Percentiles rank a stretch among this genome's conserved stretches.
These are phyloP conservation scores for Myzus persicae DNA, from an alignment of 1,140 invertebrate genomes.

Conservation along the genomic window DNA sequence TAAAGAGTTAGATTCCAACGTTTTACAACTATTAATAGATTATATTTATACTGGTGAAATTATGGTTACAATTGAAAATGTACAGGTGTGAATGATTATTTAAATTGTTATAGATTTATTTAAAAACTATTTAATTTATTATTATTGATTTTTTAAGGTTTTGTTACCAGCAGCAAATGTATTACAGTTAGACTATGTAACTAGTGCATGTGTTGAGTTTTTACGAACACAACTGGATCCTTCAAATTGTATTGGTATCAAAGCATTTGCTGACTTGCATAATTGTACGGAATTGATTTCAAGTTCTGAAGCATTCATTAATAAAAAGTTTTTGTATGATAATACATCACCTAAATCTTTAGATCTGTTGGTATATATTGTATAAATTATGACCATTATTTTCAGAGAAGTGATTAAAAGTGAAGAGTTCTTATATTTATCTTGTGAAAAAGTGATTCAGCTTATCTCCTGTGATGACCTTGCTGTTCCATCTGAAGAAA, in stretches of 20 bases:
- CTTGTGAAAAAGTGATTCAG: slow-evolving; percentile 79
- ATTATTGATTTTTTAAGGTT: slow-evolving; percentile 60
- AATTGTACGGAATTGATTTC: slow-evolving; percentile 84
- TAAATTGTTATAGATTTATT: neutral
- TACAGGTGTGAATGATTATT: slow-evolving; percentile 72
- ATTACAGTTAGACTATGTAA: slow-evolving; percentile 87
- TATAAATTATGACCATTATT: slow-evolving; percentile 40
- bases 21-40: slow-evolving; percentile 81
- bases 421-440: slow-evolving; percentile 89
- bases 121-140: neutral
- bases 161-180: slow-evolving; percentile 91
- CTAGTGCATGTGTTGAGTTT: slow-evolving; percentile 93
- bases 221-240: slow-evolving; percentile 90
- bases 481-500: slow-evolving; percentile 89
- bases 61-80: slow-evolving; percentile 91
- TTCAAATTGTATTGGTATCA: slow-evolving; percentile 93
- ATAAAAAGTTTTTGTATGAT: slow-evolving; percentile 88
- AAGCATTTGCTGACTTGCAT: slow-evolving; percentile 94
- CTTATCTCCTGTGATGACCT: slow-evolving; percentile 89
- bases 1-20: slow-evolving; percentile 82
- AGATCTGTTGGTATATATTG: neutral
- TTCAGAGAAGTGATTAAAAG: slow-evolving; percentile 87
- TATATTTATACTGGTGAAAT: slow-evolving; percentile 93
- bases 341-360: neutral
- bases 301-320: slow-evolving; percentile 85